Base-by-base conservation (phyloP, 2,113 vertebrate species). In the Saccopteryx bilineata region DNA sequence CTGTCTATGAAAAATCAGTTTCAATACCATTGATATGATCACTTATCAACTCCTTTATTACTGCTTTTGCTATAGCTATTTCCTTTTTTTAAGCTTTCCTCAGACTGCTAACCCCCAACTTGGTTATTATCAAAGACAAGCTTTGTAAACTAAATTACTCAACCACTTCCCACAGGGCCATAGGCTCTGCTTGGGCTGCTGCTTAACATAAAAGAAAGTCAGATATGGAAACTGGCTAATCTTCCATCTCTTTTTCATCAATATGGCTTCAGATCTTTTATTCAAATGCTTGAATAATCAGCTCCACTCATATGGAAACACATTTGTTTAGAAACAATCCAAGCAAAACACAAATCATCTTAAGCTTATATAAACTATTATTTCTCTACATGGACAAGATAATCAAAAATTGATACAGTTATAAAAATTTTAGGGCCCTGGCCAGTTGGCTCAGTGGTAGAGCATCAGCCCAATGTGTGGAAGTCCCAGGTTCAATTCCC, bases 341-440 rank as follows among this genome's bases (percentile, higher is more conserved):
- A 93, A 95, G 91, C 33, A 88, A 82, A 96, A 95, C 9, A 81
- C 28, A 93, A 93, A 94, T 94, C 26, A 86, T 74, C 82, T 96
- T 65, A 86, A 78, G 24, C 39, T 96, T 86, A 94, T 33, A 90
- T 91, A 93, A 88, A 78, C 15, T 76, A 24, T 61, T 81, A 65
- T 78, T 88, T 94, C 39, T 94, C 54, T 72, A 93, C 7, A 33
- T 54, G 74, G 17, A 68, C 71, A 85, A 95, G 72, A 92, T 54
- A 85, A 87, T 69, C 48, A 82, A 92, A 90, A 7, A 56, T 33
- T 86, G 39, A 74, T 95, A 85, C 33, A 78, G 48, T 90, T 66
- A 81, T 63, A 95, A 50, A 80, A 91, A 84, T 76, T 94, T 33
- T 39, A 39, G 39, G 39, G 39, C 39, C 39, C 39, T 39, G 39